Conservation (phyloP, 2,113 vertebrate genomes). For the Triplophysa siluroides region DNA sequence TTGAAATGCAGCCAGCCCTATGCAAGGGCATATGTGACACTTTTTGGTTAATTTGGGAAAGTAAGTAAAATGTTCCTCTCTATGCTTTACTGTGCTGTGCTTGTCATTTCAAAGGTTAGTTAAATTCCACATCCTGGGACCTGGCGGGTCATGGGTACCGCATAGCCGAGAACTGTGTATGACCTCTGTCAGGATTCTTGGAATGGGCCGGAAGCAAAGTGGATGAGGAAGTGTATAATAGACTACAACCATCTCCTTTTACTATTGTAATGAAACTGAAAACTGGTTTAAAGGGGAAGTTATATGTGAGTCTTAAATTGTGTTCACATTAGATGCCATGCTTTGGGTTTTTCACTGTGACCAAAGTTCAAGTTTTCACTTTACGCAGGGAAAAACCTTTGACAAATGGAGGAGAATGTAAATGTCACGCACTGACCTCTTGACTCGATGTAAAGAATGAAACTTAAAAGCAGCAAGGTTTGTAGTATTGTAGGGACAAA, state of each 20-base stretch:
- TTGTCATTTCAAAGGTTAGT: slow-evolving; percentile 4
- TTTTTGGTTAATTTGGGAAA: slow-evolving; percentile 9
- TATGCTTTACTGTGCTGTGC: neutral
- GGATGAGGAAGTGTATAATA: neutral
- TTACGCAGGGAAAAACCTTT: too few species aligned
- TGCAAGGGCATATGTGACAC: neutral
- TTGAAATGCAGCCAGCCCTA: neutral
- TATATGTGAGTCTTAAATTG: neutral
- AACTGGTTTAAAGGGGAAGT: too few species aligned
- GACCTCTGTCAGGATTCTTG: neutral
- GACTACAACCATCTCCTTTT: too few species aligned
- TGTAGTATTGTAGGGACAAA: too few species aligned
- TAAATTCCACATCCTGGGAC: neutral
- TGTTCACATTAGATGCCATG: neutral
- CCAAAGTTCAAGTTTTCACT: too few species aligned
- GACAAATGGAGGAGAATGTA: too few species aligned
- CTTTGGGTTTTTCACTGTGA: too few species aligned
- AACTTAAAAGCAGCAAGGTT: too few species aligned
- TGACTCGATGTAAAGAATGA: too few species aligned
- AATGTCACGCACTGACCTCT: too few species aligned
- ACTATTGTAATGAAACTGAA: too few species aligned
- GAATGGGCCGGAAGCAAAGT: neutral
- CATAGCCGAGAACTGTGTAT: neutral
- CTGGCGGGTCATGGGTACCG: neutral
- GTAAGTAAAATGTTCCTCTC: neutral